Conservation (phyloP, 1,140 invertebrate genomes). For the Cyclina sinensis region DNA sequence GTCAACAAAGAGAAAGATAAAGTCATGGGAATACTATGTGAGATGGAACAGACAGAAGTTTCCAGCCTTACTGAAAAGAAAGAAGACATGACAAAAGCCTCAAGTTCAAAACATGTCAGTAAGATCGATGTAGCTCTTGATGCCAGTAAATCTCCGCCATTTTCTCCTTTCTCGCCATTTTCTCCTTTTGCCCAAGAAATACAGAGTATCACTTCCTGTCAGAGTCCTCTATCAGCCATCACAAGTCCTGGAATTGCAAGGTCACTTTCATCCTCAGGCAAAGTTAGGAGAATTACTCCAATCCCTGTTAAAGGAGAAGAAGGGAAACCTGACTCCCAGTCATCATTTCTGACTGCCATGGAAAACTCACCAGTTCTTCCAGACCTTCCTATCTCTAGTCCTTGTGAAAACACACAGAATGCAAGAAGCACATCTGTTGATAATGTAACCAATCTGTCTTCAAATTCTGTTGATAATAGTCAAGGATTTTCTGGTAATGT, state of each 20-base stretch:
- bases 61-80: too few relatives aligned
- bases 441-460: not conserved
- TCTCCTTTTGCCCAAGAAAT: slow-evolving; percentile 63
- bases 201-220: slow-evolving; percentile 29
- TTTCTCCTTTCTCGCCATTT: slow-evolving; percentile 64
- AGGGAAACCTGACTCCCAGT: not conserved
- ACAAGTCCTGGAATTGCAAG: not conserved
- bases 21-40: not conserved
- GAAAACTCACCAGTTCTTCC: slow-evolving; percentile 55
- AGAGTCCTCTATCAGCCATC: slow-evolving; percentile 18
- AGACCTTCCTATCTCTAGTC: slow-evolving; percentile 39
- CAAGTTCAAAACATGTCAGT: not conserved
- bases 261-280: not conserved
- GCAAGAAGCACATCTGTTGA: not conserved
- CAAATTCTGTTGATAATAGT: slow-evolving; percentile 1
- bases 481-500: not conserved
- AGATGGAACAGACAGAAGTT: too few relatives aligned
- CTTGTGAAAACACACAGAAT: not conserved
- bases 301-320: slow-evolving; percentile 50
- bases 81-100: too few relatives aligned
- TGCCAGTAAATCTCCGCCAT: slow-evolving; percentile 30
- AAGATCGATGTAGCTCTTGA: not conserved
- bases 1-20: not conserved
- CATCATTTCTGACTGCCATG: slow-evolving; percentile 52
- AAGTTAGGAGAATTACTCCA: slow-evolving; percentile 55